A percentile compares a stretch with the other conserved stretches of the same genome.
Evolutionary conservation across 2,113 vertebrate genomes (phyloP).

Genomic region (Pardalotus punctatus): DNA sequence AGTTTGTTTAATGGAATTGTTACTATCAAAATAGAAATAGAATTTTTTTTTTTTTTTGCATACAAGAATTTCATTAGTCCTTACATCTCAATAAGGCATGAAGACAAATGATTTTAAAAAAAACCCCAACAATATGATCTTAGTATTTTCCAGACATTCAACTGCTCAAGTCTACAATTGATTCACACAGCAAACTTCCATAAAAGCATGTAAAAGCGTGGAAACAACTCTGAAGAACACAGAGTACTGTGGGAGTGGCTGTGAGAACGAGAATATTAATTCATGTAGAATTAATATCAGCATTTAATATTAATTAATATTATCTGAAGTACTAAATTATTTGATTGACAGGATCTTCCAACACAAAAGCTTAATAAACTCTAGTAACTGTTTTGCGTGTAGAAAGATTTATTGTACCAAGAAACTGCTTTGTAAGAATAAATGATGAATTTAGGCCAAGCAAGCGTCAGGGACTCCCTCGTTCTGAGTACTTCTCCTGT

Average conservation of each 20-base stretch:
- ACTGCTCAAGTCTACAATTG: not conserved
- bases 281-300: not conserved
- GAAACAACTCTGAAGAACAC: not conserved
- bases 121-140: accelerated
- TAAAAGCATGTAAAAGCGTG: not conserved
- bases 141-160: not conserved
- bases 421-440: not conserved
- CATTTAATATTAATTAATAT: not conserved
- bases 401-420: not conserved
- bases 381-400: not conserved
- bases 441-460: not conserved
- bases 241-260: not conserved
- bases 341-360: not conserved
- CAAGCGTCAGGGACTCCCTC: not conserved
- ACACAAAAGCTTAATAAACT: not conserved
- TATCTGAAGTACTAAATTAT: not conserved
- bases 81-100: not conserved
- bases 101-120: not conserved
- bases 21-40: not conserved
- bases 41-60: not conserved
- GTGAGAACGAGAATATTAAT: not conserved
- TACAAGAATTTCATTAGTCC: not conserved
- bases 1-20: not conserved
- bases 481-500: not conserved
- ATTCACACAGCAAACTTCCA: not conserved